Percentiles rank a stretch among this genome's conserved stretches.
Conservation (phyloP, 2,797 vertebrate genomes). For the Ambastaia sidthimunki region DNA sequence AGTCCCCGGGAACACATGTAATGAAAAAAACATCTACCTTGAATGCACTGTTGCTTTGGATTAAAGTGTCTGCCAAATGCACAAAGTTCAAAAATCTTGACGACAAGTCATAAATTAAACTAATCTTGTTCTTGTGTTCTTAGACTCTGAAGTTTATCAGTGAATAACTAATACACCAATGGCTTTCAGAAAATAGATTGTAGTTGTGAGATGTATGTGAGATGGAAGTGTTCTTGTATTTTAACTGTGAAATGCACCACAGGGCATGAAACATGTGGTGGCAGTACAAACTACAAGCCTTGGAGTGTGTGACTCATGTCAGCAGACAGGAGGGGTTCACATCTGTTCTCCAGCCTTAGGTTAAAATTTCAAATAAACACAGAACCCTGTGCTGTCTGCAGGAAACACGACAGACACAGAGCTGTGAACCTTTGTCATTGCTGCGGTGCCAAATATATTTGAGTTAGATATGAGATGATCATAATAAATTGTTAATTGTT, state of each 20-base stretch:
- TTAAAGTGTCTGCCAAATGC: too few species aligned
- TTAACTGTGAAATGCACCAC: constrained; percentile 29
- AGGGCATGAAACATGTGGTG: constrained; percentile 39
- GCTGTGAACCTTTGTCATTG: neutral
- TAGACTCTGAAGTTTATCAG: neutral
- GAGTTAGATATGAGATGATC: neutral
- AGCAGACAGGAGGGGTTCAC: constrained; percentile 10
- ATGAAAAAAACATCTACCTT: too few species aligned
- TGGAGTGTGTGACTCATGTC: constrained; percentile 38
- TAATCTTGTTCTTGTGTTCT: neutral
- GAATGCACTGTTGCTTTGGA: too few species aligned
- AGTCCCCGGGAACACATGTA: too few species aligned
- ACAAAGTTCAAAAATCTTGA: too few species aligned
- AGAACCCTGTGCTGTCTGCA: constrained; percentile 1
- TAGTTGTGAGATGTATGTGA: neutral
- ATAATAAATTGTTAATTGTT: neutral
- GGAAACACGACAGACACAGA: neutral
- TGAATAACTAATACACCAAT: neutral
- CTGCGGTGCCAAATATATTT: neutral
- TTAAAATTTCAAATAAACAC: constrained; percentile 51
- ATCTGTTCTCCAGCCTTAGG: constrained; percentile 52
- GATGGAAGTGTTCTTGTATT: neutral
- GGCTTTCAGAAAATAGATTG: too few species aligned
- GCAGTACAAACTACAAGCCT: constrained; percentile 49
- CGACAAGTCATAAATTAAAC: too few species aligned